Conservation (phyloP, 2,888 invertebrate genomes). For the Protophormia terraenovae region DNA sequence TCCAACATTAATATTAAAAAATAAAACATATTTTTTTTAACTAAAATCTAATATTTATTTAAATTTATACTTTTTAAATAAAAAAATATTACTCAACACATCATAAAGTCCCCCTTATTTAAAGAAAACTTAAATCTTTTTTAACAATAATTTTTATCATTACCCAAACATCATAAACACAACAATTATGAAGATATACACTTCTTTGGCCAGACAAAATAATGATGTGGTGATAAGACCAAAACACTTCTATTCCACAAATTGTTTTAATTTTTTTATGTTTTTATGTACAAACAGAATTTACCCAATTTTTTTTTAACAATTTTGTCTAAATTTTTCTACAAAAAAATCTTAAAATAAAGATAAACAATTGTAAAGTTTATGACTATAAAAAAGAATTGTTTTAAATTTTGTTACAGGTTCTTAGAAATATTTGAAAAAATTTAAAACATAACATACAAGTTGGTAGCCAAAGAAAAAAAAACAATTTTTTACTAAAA, state of each 20-base stretch:
- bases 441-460: neutral
- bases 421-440: conserved; percentile 33
- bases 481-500: neutral
- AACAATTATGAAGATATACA: conserved; percentile 32
- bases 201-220: conserved; percentile 3
- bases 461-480: neutral
- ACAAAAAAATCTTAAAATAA: neutral
- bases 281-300: neutral
- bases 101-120: neutral
- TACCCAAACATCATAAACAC: conserved; percentile 47
- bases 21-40: no score
- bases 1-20: neutral
- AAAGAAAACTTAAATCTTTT: neutral
- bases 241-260: neutral
- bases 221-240: conserved; percentile 36
- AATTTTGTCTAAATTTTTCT: no score
- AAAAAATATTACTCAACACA: neutral
- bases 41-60: neutral
- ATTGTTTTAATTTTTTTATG: neutral
- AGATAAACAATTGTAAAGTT: conserved; percentile 42
- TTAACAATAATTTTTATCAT: conserved; percentile 25
- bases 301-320: no score
- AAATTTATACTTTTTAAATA: neutral
- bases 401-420: conserved; percentile 12
- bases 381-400: conserved; percentile 15